Evolutionary conservation across 2,888 invertebrate genomes (phyloP).

Genomic region (Elysia crispata): DNA sequence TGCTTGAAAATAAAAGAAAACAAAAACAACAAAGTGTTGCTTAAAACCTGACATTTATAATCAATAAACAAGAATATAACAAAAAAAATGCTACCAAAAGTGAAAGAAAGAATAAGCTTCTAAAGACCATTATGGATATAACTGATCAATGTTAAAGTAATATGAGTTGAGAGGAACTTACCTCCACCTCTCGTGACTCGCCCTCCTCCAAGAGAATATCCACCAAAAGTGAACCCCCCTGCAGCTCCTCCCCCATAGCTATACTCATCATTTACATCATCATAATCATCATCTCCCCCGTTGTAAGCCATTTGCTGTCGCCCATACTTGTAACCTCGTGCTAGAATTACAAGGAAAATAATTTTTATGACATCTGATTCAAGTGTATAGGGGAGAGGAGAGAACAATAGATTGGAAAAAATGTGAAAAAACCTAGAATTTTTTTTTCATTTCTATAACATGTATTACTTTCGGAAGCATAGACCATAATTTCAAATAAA

Average conservation of each 20-base stretch:
- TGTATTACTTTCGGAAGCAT: too few relatives aligned
- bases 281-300: constrained; percentile 56
- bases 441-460: too few relatives aligned
- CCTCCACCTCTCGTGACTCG: background rate
- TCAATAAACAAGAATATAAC: background rate
- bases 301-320: constrained; percentile 63
- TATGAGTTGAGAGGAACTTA: background rate
- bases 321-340: constrained; percentile 73
- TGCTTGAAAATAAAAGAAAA: background rate
- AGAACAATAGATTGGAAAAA: too few relatives aligned
- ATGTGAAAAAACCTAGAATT: too few relatives aligned
- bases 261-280: constrained; percentile 47
- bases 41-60: too few relatives aligned
- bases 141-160: too few relatives aligned
- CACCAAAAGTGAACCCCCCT: constrained; percentile 58
- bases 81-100: constrained; percentile 1
- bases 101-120: background rate
- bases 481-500: too few relatives aligned
- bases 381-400: too few relatives aligned
- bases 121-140: too few relatives aligned
- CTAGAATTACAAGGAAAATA: constrained; percentile 58
- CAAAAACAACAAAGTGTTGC: background rate
- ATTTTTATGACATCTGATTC: too few relatives aligned
- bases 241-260: constrained; percentile 54
- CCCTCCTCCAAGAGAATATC: constrained; percentile 40